These are phyloP conservation scores for Diploptera punctata DNA, from an alignment of 2,888 invertebrate species.

Conservation along the genomic window DNA sequence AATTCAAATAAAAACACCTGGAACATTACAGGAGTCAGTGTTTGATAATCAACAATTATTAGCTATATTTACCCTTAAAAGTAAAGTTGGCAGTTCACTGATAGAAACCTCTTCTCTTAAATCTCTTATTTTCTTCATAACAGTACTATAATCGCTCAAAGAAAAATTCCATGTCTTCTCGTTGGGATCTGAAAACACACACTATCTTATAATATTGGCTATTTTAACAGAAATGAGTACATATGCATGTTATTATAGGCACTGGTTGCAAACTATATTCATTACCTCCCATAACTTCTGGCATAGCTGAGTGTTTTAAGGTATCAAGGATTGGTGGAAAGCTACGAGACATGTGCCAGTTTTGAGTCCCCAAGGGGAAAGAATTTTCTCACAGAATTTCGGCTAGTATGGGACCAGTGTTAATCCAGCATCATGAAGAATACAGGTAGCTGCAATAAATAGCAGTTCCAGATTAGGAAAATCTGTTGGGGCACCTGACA, in stretches of 20 bases:
- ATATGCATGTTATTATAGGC: neutral
- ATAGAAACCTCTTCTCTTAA: conserved; percentile 28
- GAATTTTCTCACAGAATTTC: no score
- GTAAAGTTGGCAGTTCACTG: conserved; percentile 14
- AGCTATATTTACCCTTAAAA: conserved; percentile 41
- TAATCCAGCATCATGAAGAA: neutral
- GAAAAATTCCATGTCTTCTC: conserved; percentile 43
- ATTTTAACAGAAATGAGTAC: conserved; percentile 43
- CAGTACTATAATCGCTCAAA: conserved; percentile 32
- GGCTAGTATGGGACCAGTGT: no score
- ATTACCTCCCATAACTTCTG: no score
- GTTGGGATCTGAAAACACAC: conserved; percentile 38
- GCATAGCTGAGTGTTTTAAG: no score
- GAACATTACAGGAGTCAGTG: neutral
- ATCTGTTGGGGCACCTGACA: no score
- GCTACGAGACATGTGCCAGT: neutral
- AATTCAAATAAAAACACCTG: neutral
- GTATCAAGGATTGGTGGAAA: neutral
- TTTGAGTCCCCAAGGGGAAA: no score
- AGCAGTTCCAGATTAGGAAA: no score
- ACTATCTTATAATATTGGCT: conserved; percentile 41
- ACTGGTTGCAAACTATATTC: neutral
- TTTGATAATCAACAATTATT: neutral
- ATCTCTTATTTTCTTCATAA: conserved; percentile 52
- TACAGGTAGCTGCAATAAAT: no score